phyloP scores from a whole-genome alignment of 2,888 invertebrate genomes.

The Auanema freiburgensis region DNA sequence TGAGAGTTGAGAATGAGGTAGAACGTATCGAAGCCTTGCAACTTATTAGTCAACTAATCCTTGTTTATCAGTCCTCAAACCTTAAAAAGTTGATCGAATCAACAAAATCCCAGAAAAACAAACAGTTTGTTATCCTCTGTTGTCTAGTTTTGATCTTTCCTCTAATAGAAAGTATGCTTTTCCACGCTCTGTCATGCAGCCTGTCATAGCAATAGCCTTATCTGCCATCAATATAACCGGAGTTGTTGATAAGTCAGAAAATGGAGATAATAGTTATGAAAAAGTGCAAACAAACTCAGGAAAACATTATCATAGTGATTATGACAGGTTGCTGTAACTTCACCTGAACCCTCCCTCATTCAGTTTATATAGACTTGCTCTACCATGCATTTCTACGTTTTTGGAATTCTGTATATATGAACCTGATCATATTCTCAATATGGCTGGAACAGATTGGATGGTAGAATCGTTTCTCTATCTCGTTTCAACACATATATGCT shows the following conservation, averaged over 20 bases:
- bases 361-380: conserved; percentile 36
- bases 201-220: conserved; percentile 47
- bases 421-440: conserved; percentile 44
- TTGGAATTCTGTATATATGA: conserved; percentile 49
- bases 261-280: neutral
- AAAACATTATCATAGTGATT: too few relatives aligned
- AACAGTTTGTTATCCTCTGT: conserved; percentile 26
- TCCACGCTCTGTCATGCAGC: conserved; percentile 50
- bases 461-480: conserved; percentile 13
- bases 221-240: conserved; percentile 22
- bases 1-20: conserved; percentile 78
- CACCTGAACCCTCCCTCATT: neutral
- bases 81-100: conserved; percentile 37
- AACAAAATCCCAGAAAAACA: conserved; percentile 26
- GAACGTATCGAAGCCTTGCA: conserved; percentile 89
- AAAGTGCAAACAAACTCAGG: too few relatives aligned
- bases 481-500: neutral
- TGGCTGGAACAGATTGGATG: conserved; percentile 57
- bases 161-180: conserved; percentile 38
- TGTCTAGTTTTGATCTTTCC: neutral
- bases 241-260: neutral
- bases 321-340: too few relatives aligned
- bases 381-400: conserved; percentile 45
- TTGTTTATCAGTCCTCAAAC: conserved; percentile 38
- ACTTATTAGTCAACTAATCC: conserved; percentile 76